Conservation (phyloP, 2,113 vertebrate genomes). For the Pimephales promelas region DNA sequence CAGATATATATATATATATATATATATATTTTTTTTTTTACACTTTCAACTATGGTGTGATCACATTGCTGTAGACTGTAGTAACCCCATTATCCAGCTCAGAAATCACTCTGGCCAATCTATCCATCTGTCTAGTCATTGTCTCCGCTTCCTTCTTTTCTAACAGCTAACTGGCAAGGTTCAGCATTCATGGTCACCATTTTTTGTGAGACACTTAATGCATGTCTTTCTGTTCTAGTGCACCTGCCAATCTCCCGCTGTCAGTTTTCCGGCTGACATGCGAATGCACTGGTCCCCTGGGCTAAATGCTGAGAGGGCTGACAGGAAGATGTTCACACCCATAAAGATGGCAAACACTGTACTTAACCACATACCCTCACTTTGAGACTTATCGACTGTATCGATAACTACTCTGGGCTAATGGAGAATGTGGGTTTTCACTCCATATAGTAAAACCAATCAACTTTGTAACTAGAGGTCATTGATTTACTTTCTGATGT, state of each 20-base stretch:
- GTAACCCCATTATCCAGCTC: background rate
- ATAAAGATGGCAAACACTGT: slow-evolving; percentile 24
- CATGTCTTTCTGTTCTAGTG: slow-evolving; percentile 6
- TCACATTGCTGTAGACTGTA: background rate
- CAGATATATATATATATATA: no score
- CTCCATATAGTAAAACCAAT: slow-evolving; percentile 10
- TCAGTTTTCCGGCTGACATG: slow-evolving; percentile 41
- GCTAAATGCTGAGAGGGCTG: slow-evolving; percentile 25
- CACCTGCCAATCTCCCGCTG: slow-evolving; percentile 50
- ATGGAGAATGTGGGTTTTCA: background rate
- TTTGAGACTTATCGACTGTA: background rate
- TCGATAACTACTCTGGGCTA: background rate
- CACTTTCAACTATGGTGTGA: background rate
- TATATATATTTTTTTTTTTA: no score
- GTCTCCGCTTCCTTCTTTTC: background rate
- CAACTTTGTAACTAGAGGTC: background rate
- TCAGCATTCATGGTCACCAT: slow-evolving; percentile 17
- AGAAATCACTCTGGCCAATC: background rate
- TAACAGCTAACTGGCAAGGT: slow-evolving; percentile 43
- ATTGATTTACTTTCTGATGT: background rate
- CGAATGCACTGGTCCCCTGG: background rate
- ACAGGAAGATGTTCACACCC: slow-evolving; percentile 38
- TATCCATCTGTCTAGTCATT: slow-evolving; percentile 1
- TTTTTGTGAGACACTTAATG: slow-evolving; percentile 16
- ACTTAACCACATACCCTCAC: slow-evolving; percentile 16